Base-by-base conservation (phyloP, 2,797 vertebrate species). In the Coreius guichenoti region DNA sequence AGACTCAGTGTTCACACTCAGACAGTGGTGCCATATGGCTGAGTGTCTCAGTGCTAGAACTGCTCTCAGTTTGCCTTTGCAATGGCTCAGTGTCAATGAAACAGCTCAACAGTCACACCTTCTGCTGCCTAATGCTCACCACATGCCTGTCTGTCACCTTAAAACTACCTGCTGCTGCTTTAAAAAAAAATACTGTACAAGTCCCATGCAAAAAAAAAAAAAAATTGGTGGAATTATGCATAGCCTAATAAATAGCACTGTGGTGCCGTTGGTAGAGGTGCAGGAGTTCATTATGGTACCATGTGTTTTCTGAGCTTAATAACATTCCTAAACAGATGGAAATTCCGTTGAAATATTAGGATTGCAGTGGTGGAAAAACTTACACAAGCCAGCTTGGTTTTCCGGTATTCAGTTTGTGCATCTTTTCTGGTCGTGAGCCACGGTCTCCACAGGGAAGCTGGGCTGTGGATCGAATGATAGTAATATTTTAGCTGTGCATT, bases 361-460 rank as follows among this genome's bases (percentile, higher is more conserved):
- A 75, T 23, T 16, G 6, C 12, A 39, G 47, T 19, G 73, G 70
- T 45, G 26, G 4, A 45, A 47, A 79, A 74, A 95, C 96, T 95
- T 93, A 96, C 96, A 16, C 79, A 89, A 63, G 91, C 81, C 0
- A 1, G 84, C 29, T 80, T 91, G 82, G 73, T 91, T 33, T 81
- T 90, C 26, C 51, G 84, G 73, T 1, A 81, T 70, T 3, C 36
- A 29, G n/a, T 58, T 1, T 74, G 56, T 12, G 11, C 33, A n/a
- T 94, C 92, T 73, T 87, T 91, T 58, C 89, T 73, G 78, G 56
- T 90, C 77, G 90, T 86, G 69, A 97, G 88, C 96, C 97, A 97
- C 0, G 96, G 96, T 90, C 97, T 96, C 96, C 96, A 97, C 77
- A 95, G 91, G 23, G 89, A 89, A 4, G 86, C 36, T 82, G 74